phyloP scores from a whole-genome alignment of 2,888 invertebrate genomes.

The Lasioglossum malachurum region DNA sequence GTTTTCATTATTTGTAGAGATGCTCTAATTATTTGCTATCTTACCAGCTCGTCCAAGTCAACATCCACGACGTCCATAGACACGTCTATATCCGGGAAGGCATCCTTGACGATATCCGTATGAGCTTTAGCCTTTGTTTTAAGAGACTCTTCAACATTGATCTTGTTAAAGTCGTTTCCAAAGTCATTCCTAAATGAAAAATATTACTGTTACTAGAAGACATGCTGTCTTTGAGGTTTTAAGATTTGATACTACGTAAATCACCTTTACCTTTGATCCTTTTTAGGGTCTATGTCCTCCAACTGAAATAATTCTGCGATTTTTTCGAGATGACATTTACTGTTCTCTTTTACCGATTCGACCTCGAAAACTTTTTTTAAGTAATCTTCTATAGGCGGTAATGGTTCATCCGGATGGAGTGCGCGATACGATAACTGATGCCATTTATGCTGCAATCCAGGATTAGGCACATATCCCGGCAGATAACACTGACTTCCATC shows the following conservation, averaged over 20 bases:
- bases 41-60: slow-evolving; percentile 47
- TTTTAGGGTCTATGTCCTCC: slow-evolving; percentile 15
- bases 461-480: slow-evolving; percentile 70
- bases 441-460: slow-evolving; percentile 73
- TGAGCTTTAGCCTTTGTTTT: slow-evolving; percentile 2
- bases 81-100: background rate
- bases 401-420: slow-evolving; percentile 71
- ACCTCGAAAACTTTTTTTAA: slow-evolving; percentile 64
- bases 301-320: slow-evolving; percentile 68
- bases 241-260: background rate
- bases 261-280: slow-evolving; percentile 15
- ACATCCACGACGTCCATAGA: slow-evolving; percentile 36
- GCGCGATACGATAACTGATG: slow-evolving; percentile 75
- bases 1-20: background rate
- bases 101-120: slow-evolving; percentile 2
- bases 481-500: slow-evolving; percentile 54
- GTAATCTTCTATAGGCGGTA: slow-evolving; percentile 69
- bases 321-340: slow-evolving; percentile 43
- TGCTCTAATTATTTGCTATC: background rate
- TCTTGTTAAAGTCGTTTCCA: background rate
- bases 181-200: slow-evolving; percentile 4
- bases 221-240: background rate
- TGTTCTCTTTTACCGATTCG: slow-evolving; percentile 58
- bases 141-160: background rate
- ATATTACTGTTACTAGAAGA: background rate